Evolutionary conservation across 1,140 invertebrate species (phyloP).

Genomic region (Colletes gigas): DNA sequence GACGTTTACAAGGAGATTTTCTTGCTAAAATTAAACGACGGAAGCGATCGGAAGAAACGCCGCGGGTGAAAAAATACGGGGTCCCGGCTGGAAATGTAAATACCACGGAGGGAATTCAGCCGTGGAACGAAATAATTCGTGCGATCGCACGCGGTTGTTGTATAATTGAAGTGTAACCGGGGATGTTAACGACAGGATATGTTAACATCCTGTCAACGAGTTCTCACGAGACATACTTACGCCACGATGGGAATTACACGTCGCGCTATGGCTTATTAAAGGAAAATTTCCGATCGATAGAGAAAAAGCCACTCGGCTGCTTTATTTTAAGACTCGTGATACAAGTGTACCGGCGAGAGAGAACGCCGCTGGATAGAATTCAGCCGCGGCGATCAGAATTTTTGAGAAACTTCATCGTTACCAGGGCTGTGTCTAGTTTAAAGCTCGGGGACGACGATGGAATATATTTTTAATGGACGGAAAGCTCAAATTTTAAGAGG

Average conservation of each 20-base stretch:
- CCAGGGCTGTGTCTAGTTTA: too few species aligned
- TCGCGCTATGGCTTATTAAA: background rate
- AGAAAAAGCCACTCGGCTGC: too few species aligned
- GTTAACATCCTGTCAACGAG: constrained; percentile 53
- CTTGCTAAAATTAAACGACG: constrained; percentile 19
- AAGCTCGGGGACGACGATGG: too few species aligned
- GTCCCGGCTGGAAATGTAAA: background rate
- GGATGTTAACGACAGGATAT: constrained; percentile 48
- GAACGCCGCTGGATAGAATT: too few species aligned
- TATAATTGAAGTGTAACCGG: constrained; percentile 50
- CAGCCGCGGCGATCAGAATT: too few species aligned
- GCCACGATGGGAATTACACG: background rate
- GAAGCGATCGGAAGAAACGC: background rate
- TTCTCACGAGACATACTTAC: constrained; percentile 34
- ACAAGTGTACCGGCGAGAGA: too few species aligned
- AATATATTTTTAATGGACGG: too few species aligned
- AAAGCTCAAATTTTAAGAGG: too few species aligned
- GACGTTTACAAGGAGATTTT: background rate
- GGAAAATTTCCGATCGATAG: background rate
- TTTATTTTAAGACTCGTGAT: too few species aligned
- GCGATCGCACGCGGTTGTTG: constrained; percentile 35
- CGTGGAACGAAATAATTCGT: constrained; percentile 53
- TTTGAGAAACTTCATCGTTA: too few species aligned
- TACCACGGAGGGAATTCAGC: constrained; percentile 15
- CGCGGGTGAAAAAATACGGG: background rate